These are phyloP conservation scores for fruit fly (Drosophila melanogaster) DNA, from an alignment of 1,140 invertebrate genomes.

Conservation along the genomic window Release_6_plus_ISO1_MT NT_037436.4:7940001-7940500, in stretches of 20 bases:
- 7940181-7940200: not conserved
- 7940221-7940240: not conserved
- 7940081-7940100: no score
- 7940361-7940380: constrained; percentile 53
- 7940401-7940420: constrained; percentile 67
- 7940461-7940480: constrained; percentile 66
- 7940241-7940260: constrained; percentile 5
- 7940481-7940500: constrained; percentile 48
- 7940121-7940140: not conserved
- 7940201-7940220: not conserved
- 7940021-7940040: constrained; percentile 2
- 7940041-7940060: not conserved
- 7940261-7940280: constrained; percentile 29
- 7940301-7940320: constrained; percentile 11
- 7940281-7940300: not conserved
- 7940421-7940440: constrained; percentile 59
- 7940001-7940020: not conserved
- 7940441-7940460: constrained; percentile 60
- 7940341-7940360: constrained; percentile 39
- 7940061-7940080: not conserved
- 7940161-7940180: not conserved
- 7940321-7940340: constrained; percentile 26
- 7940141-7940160: not conserved
- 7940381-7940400: constrained; percentile 21
- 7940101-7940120: no score